Evolutionary conservation across 2,113 vertebrate genomes (phyloP), one percentile per base, ranked within the genome.

Genomic region (Salminus brasiliensis): DNA sequence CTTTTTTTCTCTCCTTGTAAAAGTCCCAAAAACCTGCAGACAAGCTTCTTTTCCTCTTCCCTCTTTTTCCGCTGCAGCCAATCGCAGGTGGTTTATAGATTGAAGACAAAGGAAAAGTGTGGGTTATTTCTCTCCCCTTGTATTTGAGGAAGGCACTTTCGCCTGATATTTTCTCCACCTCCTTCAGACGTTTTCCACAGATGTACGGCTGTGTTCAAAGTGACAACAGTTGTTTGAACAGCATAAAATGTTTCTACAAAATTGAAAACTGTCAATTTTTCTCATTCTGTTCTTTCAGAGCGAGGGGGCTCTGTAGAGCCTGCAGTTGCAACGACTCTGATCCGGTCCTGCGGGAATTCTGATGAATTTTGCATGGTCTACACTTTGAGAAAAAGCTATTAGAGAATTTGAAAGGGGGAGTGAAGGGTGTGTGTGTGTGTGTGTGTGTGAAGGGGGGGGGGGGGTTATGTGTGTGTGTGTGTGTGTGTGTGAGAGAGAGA

Each of bases 321-420:
- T 4, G 8, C 52, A 25, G n/a, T 55, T 4, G n/a, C 72, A 47
- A 25, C 72, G 80, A 57, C 60, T 82, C 73, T 80, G 77, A 84
- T 81, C 69, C 41, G 62, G 65, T 84, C 85, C 80, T 66, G 73
- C 39, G 59, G 68, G 79, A 71, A 72, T 78, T 76, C 52, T 59
- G 55, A 85, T 88, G 63, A 74, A 84, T 85, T 79, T 85, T 88
- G 71, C 84, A 84, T 86, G 68, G 45, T 72, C 52, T 45, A 39
- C 60, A 80, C 68, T 79, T 80, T 76, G 73, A 85, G 53, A 79
- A 78, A 81, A 74, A 80, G 78, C 74, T 82, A 86, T 86, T 88
- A 86, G 52, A 29, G 78, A 78, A 60, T 76, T 75, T 63, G 49
- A 74, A 36, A 71, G 39, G 77, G 41, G 53, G 47, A 68, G 45